Conservation (phyloP, 2,888 invertebrate species). For the Eupelmus urozonus region DNA sequence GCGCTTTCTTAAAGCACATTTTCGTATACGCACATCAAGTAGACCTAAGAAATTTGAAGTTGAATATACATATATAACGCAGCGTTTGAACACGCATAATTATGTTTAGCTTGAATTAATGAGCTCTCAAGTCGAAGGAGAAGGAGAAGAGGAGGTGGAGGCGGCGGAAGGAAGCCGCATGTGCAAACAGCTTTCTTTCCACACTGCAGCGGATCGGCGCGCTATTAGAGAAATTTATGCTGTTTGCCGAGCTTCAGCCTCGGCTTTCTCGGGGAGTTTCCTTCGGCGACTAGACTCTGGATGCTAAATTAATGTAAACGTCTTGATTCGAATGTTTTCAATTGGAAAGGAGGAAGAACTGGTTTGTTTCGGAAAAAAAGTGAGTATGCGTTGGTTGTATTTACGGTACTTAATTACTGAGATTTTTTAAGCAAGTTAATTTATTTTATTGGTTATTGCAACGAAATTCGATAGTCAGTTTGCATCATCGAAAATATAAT, state of each 20-base stretch:
- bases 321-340: background rate
- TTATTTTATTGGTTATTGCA: no score
- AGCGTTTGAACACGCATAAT: conserved; percentile 60
- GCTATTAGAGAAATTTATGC: conserved; percentile 43
- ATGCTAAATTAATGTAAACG: conserved; percentile 12
- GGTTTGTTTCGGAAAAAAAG: no score
- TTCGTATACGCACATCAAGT: background rate
- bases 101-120: conserved; percentile 65
- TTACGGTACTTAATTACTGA: no score
- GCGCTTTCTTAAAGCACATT: background rate
- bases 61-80: background rate
- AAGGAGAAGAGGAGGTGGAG: background rate
- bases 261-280: background rate
- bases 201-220: background rate
- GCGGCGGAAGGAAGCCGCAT: background rate
- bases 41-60: background rate
- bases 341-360: no score
- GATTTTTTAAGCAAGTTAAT: no score
- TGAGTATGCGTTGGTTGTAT: no score
- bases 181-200: conserved; percentile 29
- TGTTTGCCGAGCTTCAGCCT: conserved; percentile 22
- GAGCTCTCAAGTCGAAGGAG: conserved; percentile 18
- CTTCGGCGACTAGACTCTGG: background rate
- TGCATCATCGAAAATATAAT: no score
- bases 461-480: no score